Evolutionary conservation across 2,113 vertebrate species (phyloP), one percentile per base, ranked within the genome.

Genomic region (Poeciliopsis turrubarensis): DNA sequence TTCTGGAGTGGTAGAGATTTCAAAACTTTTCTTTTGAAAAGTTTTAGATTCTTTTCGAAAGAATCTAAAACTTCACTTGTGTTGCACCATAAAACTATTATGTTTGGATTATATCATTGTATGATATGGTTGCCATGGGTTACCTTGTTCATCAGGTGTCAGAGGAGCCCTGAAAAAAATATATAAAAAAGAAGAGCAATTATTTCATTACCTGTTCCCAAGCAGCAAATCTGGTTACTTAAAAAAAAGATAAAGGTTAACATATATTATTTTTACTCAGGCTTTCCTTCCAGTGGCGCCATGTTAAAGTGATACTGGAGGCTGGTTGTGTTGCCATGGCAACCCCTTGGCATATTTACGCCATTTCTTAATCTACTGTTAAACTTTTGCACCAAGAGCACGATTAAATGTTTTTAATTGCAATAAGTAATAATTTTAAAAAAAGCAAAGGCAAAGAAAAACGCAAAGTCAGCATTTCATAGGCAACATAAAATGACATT

Each of bases 81-180:
- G 39, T 41, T 37, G 12, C 34, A 37, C 34, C 10, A 11, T 37
- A 37, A 34, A 37, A 5, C 19, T 10, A 12, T 19, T 65, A 68
- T 73, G 62, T 6, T 37, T 12, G 34, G 34, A 37, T 37, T 37
- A 37, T 37, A 3, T 37, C 2, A 37, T 37, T 37, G 11, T 37
- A 12, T 37, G 5, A 19, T 65, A 68, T 75, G 62, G 5, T 47
- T 19, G 1, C 15, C 44, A 19, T 47, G 54, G 26, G 1, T 34
- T 90, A 95, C 94, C 94, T 95, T 94, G 94, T 83, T 95, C 94
- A 25, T 94, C 93, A 3, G 91, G 1, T 22, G 93, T 92, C 84
- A 94, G 63, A 1, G 91, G 77, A 72, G 79, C 54, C 0, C 94
- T 95, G 81, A 0, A 74, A 87, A 86, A 2, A 37, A 37, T 12